A percentile compares a stretch with the other conserved stretches of the same genome.
Evolutionary conservation across 2,113 vertebrate species (phyloP).

Genomic region (Tringa solitaria): DNA sequence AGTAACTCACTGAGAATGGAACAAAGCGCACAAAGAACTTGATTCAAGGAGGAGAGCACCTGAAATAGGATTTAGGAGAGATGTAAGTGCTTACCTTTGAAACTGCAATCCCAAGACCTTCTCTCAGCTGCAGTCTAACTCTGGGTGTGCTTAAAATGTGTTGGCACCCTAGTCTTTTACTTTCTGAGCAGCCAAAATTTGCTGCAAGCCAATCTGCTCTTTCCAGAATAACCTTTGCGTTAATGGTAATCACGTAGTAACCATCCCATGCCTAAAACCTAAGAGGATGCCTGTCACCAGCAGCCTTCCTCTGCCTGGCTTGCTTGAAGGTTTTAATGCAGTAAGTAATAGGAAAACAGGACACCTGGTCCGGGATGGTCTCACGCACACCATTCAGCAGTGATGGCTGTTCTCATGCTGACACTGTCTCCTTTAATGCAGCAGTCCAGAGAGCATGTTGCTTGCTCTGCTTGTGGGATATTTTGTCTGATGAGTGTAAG

Average conservation of each 20-base stretch:
- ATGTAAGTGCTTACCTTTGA: not conserved
- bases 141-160: not conserved
- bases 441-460: not conserved
- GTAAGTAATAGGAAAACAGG: not conserved
- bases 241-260: not conserved
- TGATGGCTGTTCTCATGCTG: not conserved
- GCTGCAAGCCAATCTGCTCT: not conserved
- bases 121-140: not conserved
- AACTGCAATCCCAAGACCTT: not conserved
- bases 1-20: not conserved
- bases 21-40: not conserved
- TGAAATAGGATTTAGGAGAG: not conserved
- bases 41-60: not conserved
- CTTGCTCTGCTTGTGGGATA: not conserved
- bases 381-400: not conserved
- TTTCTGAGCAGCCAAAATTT: not conserved
- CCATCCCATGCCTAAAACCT: not conserved
- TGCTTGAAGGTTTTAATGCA: not conserved
- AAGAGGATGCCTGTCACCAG: not conserved
- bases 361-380: not conserved
- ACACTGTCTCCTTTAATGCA: not conserved
- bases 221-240: not conserved
- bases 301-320: not conserved
- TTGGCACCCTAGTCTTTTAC: not conserved
- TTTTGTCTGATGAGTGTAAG: not conserved